Conservation (phyloP, 2,113 vertebrate genomes). For the Xenus cinereus region DNA sequence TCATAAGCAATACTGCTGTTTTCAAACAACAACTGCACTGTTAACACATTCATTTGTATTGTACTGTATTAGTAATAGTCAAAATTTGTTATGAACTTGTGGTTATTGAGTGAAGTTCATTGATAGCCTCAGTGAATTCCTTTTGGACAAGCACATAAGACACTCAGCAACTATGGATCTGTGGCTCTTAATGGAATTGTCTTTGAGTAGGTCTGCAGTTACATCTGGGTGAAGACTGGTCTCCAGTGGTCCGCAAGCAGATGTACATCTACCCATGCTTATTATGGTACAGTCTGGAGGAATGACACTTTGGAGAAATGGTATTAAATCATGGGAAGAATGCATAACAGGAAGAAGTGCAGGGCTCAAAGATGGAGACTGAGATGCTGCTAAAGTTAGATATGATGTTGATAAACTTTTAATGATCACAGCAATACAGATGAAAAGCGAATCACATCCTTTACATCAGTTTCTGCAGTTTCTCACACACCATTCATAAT, state of each 20-base stretch:
- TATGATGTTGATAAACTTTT: neutral
- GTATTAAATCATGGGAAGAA: neutral
- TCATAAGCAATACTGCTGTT: conserved; percentile 1
- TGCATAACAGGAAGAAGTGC: neutral
- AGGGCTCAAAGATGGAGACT: neutral
- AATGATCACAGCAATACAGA: neutral
- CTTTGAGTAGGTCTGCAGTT: neutral
- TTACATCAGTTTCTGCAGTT: neutral
- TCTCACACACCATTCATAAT: neutral
- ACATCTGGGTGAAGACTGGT: conserved; percentile 32
- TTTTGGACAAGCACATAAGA: neutral
- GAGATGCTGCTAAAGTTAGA: neutral
- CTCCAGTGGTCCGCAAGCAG: neutral
- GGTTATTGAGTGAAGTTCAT: conserved; percentile 7
- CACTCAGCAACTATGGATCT: neutral
- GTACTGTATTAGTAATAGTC: neutral
- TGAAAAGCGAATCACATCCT: neutral
- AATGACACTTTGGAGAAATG: neutral
- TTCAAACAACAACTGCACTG: conserved; percentile 5
- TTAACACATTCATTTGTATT: conserved; percentile 32
- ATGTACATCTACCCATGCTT: neutral
- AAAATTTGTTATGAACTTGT: neutral
- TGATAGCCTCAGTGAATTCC: conserved; percentile 1
- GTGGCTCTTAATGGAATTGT: neutral
- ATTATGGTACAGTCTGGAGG: neutral